These are phyloP conservation scores for Dasyprocta punctata DNA, from an alignment of 2,113 vertebrate species.

Conservation along the genomic window DNA sequence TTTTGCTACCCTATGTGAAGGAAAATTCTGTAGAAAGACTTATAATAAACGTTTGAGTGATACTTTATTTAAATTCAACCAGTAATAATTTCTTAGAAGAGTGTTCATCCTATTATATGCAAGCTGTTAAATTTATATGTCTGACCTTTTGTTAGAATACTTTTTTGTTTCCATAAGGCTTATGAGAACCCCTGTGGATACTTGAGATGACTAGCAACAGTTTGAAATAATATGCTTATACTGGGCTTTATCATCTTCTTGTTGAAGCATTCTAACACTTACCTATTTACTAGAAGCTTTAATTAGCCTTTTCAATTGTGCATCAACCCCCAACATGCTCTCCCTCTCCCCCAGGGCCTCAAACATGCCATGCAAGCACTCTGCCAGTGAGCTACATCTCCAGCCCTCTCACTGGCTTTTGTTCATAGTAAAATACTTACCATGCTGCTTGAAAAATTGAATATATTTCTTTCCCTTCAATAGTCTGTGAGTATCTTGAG, in stretches of 20 bases:
- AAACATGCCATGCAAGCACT: neutral
- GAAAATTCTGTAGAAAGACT: neutral
- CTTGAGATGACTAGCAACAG: neutral
- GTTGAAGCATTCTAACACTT: neutral
- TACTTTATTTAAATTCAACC: neutral
- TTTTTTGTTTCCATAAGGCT: constrained; percentile 18
- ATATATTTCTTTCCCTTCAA: neutral
- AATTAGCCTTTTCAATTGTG: neutral
- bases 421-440: constrained; percentile 1
- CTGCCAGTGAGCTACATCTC: neutral
- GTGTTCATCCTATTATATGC: neutral
- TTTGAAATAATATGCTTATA: neutral
- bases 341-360: neutral
- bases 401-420: neutral
- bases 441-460: neutral
- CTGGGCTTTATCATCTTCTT: constrained; percentile 18
- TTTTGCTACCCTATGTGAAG: neutral
- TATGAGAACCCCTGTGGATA: neutral
- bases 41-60: neutral
- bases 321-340: neutral
- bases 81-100: constrained; percentile 39
- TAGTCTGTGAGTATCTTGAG: neutral
- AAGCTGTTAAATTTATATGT: neutral
- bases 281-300: constrained; percentile 22
- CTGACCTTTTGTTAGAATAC: constrained; percentile 18